Conservation (phyloP, 2,113 vertebrate species). For the Motacilla tschutschensis region DNA sequence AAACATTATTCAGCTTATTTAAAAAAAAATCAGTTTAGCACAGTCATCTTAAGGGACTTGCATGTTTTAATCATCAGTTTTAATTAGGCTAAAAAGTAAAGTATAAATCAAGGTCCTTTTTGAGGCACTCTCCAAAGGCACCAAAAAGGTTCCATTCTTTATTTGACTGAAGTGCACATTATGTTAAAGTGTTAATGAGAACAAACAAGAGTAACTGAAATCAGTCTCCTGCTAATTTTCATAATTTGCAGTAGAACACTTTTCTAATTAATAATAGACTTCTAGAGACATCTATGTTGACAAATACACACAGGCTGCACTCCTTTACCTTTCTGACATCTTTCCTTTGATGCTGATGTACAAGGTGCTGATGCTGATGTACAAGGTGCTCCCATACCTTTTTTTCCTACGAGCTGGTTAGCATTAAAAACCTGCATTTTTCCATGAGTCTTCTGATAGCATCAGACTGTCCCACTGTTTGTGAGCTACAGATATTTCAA, state of each 20-base stretch:
- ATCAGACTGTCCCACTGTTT: fast-evolving
- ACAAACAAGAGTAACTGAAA: slow-evolving; percentile 30
- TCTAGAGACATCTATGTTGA: slow-evolving; percentile 19
- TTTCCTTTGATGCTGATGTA: not conserved
- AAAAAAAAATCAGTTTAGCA: slow-evolving; percentile 7
- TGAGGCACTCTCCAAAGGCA: slow-evolving; percentile 43
- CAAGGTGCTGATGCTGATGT: not conserved
- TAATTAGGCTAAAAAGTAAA: slow-evolving; percentile 58
- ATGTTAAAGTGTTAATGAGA: slow-evolving; percentile 36
- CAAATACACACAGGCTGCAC: not conserved
- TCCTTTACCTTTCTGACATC: not conserved
- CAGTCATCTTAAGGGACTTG: slow-evolving; percentile 36
- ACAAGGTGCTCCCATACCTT: not conserved
- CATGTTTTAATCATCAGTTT: slow-evolving; percentile 59
- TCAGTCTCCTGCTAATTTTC: slow-evolving; percentile 36
- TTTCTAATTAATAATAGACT: slow-evolving; percentile 52
- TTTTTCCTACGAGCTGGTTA: not conserved
- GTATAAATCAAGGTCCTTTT: slow-evolving; percentile 48
- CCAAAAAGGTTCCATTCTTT: slow-evolving; percentile 26
- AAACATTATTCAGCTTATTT: slow-evolving; percentile 16
- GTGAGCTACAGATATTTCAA: not conserved
- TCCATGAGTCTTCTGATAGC: not conserved
- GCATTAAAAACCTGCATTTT: not conserved
- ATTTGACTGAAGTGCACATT: slow-evolving; percentile 36
- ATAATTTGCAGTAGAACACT: slow-evolving; percentile 41